phyloP scores from a whole-genome alignment of 2,888 invertebrate genomes.

The Thyatira batis region DNA sequence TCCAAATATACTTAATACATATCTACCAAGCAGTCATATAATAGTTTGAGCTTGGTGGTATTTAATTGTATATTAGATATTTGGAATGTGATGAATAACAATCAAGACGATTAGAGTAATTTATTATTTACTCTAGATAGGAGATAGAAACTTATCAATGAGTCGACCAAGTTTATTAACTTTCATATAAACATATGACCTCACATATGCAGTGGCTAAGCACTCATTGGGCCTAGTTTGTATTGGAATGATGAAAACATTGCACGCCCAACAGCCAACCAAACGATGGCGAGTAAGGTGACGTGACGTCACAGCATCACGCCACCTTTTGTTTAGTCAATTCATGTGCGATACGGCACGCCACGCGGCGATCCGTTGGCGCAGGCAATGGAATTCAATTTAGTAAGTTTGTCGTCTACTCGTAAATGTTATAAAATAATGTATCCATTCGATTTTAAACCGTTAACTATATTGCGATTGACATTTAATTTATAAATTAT shows the following conservation, averaged over 20 bases:
- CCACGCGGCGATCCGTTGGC: constrained; percentile 62
- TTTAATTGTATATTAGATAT: no score
- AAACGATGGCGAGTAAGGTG: constrained; percentile 66
- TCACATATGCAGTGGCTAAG: constrained; percentile 33
- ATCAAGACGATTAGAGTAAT: not conserved
- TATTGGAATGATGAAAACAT: constrained; percentile 42
- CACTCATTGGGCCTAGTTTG: constrained; percentile 30
- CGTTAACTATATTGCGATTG: no score
- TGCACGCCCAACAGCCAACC: constrained; percentile 58
- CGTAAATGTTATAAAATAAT: no score
- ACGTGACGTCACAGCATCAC: constrained; percentile 80
- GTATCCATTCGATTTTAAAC: no score
- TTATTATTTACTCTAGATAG: not conserved
- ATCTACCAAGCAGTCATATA: not conserved
- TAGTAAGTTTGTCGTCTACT: not conserved
- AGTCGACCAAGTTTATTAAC: constrained; percentile 5
- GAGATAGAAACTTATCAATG: not conserved
- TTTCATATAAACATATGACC: constrained; percentile 29
- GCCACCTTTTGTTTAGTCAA: constrained; percentile 79
- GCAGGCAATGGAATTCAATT: constrained; percentile 23
- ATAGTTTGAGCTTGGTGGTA: not conserved
- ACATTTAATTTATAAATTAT: no score
- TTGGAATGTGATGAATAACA: not conserved
- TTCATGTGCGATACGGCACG: constrained; percentile 67
- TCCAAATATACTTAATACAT: not conserved